Evolutionary conservation across 2,888 invertebrate genomes (phyloP).

Genomic region (Drosophila mayaguana): DNA sequence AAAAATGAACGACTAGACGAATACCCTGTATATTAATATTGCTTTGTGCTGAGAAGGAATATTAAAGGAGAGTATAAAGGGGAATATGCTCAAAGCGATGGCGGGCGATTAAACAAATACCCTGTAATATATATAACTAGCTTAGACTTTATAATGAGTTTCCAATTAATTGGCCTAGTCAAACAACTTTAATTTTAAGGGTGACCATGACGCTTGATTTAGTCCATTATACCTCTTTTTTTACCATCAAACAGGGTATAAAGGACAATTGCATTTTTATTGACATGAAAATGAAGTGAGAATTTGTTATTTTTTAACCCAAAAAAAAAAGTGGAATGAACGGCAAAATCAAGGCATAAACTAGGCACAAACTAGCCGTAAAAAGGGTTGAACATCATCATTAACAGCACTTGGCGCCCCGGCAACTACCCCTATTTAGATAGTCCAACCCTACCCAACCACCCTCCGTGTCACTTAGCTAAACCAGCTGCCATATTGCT

Average conservation of each 20-base stretch:
- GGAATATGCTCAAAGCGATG: not conserved
- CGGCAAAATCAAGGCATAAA: constrained; percentile 21
- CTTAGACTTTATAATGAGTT: not conserved
- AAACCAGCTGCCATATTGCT: constrained; percentile 47
- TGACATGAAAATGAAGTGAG: constrained; percentile 68
- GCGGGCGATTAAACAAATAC: not conserved
- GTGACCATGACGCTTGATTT: not conserved
- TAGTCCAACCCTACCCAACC: constrained; percentile 1
- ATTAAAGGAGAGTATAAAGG: not conserved
- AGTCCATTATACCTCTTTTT: not conserved
- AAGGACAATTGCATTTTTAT: constrained; percentile 70
- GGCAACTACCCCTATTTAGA: constrained; percentile 31
- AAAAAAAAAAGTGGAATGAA: constrained; percentile 35
- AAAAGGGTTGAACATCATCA: constrained; percentile 63
- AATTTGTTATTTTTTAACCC: constrained; percentile 60
- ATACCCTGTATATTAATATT: not conserved
- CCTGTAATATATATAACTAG: not conserved
- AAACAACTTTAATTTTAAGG: not conserved
- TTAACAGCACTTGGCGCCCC: constrained; percentile 73
- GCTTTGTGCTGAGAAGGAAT: not conserved
- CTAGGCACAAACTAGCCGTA: constrained; percentile 13
- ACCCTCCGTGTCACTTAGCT: constrained; percentile 24
- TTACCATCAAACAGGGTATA: not conserved
- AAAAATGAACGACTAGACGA: not conserved
- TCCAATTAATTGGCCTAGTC: too few species aligned